phyloP scores from a whole-genome alignment of 2,888 invertebrate species.

The Invenusta paracnida region DNA sequence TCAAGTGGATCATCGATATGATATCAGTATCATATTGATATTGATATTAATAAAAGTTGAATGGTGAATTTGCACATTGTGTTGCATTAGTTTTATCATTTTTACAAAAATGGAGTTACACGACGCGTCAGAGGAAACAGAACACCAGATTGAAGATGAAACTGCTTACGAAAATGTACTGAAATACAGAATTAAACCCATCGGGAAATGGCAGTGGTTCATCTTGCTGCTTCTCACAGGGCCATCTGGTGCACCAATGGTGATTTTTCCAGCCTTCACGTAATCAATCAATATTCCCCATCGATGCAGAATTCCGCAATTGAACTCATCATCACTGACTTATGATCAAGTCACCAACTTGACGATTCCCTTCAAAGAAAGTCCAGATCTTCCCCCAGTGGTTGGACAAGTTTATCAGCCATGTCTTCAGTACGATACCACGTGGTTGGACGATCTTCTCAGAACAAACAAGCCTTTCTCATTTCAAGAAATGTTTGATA shows the following conservation, averaged over 20 bases:
- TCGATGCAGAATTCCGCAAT: not conserved
- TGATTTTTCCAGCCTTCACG: not conserved
- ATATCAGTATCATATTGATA: too few relatives aligned
- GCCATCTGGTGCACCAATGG: not conserved
- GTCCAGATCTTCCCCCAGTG: not conserved
- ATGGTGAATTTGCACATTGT: too few relatives aligned
- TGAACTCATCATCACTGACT: not conserved
- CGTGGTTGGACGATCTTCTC: not conserved
- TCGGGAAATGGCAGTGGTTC: not conserved
- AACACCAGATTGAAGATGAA: constrained; percentile 18
- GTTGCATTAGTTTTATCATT: too few relatives aligned
- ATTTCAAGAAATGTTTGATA: not conserved
- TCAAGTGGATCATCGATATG: too few relatives aligned
- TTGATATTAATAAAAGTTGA: too few relatives aligned
- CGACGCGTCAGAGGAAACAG: too few relatives aligned
- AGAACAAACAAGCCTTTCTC: not conserved
- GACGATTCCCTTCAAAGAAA: not conserved
- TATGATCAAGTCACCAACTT: not conserved
- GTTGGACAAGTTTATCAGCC: not conserved
- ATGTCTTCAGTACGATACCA: not conserved
- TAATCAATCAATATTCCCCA: not conserved
- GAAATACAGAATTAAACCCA: not conserved
- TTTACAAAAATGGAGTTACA: too few relatives aligned
- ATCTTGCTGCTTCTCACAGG: not conserved
- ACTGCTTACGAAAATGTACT: not conserved